These are phyloP conservation scores for Chunga burmeisteri DNA, from an alignment of 2,113 vertebrate genomes.

Conservation along the genomic window DNA sequence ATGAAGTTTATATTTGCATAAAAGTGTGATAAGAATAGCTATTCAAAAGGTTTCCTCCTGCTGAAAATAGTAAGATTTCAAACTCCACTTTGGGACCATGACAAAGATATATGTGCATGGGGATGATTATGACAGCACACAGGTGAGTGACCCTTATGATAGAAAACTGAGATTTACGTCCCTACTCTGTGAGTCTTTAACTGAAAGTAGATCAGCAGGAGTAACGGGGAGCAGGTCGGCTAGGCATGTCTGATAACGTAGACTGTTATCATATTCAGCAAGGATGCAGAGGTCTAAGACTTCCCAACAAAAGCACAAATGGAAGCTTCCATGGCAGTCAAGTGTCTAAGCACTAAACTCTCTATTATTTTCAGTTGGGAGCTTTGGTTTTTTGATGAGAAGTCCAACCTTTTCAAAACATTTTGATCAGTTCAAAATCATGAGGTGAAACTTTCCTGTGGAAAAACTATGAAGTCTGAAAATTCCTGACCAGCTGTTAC, in stretches of 20 bases:
- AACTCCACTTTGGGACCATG: not conserved
- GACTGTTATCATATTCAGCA: not conserved
- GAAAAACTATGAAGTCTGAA: not conserved
- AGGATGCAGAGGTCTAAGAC: not conserved
- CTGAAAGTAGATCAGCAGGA: not conserved
- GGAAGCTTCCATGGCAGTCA: not conserved
- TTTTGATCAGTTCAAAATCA: not conserved
- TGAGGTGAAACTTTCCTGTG: not conserved
- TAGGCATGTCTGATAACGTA: not conserved
- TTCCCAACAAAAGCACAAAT: not conserved
- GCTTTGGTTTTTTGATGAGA: not conserved
- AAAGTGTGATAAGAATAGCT: accelerated
- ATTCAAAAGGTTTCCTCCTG: not conserved
- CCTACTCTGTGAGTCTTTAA: not conserved
- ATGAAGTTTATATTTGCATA: not conserved
- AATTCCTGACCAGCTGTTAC: not conserved
- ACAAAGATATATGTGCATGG: not conserved
- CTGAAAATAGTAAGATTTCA: not conserved
- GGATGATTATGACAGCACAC: too few relatives aligned
- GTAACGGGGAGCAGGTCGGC: accelerated
- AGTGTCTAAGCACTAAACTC: not conserved
- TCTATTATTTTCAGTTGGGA: not conserved
- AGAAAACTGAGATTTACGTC: not conserved
- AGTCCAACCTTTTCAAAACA: not conserved
- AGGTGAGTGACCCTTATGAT: accelerated